Evolutionary conservation across 2,113 vertebrate genomes (phyloP).

Genomic region (Myrmecophaga tridactyla): DNA sequence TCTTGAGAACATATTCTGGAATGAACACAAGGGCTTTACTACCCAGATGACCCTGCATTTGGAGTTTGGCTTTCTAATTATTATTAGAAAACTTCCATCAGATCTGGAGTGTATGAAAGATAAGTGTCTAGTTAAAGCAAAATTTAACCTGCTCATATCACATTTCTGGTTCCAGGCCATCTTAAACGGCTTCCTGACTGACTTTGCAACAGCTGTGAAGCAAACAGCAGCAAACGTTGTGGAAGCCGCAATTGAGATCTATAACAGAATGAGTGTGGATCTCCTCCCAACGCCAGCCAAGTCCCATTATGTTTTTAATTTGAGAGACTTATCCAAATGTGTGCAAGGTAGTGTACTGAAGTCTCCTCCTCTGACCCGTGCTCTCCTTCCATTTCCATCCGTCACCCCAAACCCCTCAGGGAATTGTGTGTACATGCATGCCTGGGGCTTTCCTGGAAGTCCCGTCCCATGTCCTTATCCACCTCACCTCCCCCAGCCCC

Average conservation of each 20-base stretch:
- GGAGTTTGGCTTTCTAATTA: neutral
- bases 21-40: neutral
- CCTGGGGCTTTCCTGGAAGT: neutral
- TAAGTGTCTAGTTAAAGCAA: neutral
- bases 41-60: neutral
- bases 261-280: conserved; percentile 89
- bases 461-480: neutral
- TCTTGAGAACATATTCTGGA: neutral
- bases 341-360: conserved; percentile 85
- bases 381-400: neutral
- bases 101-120: neutral
- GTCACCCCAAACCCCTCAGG: neutral
- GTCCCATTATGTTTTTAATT: conserved; percentile 93
- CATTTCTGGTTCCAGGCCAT: conserved; percentile 84
- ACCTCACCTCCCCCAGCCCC: neutral
- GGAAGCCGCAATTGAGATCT: conserved; percentile 91
- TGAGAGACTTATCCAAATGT: conserved; percentile 92
- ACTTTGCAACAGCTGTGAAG: conserved; percentile 86
- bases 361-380: neutral
- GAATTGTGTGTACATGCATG: neutral
- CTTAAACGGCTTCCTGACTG: conserved; percentile 87
- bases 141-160: neutral
- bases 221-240: conserved; percentile 86
- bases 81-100: neutral
- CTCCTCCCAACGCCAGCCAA: conserved; percentile 92